phyloP scores from a whole-genome alignment of 1,140 invertebrate species.

The Tetraneura akinire region DNA sequence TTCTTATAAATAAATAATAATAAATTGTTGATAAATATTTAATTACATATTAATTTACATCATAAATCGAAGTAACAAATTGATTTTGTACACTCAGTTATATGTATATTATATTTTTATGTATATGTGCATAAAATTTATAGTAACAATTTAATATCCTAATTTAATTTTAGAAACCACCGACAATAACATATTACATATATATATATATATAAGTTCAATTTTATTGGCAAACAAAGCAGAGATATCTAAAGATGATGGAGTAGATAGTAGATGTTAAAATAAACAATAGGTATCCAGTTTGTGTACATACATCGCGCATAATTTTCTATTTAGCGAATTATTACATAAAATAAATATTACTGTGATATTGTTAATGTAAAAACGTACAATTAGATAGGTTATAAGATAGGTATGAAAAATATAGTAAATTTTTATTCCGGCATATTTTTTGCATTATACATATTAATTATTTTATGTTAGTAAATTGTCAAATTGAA shows the following conservation, averaged over 20 bases:
- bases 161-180: not conserved
- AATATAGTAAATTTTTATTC: too few species aligned
- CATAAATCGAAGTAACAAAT: not conserved
- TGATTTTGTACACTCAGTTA: not conserved
- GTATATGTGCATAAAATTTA: not conserved
- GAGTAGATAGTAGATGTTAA: not conserved
- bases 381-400: too few species aligned
- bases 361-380: too few species aligned
- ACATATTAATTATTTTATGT: too few species aligned
- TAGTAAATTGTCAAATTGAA: too few species aligned
- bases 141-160: not conserved
- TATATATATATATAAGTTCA: too few species aligned
- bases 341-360: not conserved
- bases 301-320: too few species aligned
- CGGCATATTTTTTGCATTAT: too few species aligned
- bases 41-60: too few species aligned
- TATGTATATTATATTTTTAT: not conserved
- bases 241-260: not conserved
- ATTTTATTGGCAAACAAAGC: not conserved
- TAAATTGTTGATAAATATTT: too few species aligned
- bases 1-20: too few species aligned
- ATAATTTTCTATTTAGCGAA: not conserved
- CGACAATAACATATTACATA: not conserved
- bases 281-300: constrained; percentile 24
- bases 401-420: too few species aligned